Evolutionary conservation across 2,113 vertebrate genomes (phyloP), one percentile per base, ranked within the genome.

Genomic region (Burhinus oedicnemus): DNA sequence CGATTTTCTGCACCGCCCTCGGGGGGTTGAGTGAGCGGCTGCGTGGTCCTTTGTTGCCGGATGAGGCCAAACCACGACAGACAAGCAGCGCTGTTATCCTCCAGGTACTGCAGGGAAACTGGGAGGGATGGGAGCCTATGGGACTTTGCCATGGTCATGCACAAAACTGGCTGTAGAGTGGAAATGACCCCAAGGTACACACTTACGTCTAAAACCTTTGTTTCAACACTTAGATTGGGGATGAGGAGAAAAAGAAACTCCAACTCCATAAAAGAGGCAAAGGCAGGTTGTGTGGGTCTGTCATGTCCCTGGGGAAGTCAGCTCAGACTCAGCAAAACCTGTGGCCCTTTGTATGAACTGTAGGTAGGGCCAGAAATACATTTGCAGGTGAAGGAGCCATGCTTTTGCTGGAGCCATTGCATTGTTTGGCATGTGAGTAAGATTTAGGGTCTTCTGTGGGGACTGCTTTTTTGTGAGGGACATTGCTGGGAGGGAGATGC

Each of bases 141-240:
- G 76, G 52, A 52, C 72, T 47, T 71, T 30, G 6, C 20, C 8
- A 6, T 23, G 38, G 47, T 16, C 83, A 57, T 1, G 1, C 42
- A 54, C 0, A 0, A 29, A 54, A 44, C 5, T 11, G 29, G 8
- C 12, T 69, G 26, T 7, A 27, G 22, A 26, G 15, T 16, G 12
- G 52, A 91, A 87, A 42, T 15, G 1, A 71, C 32, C 26, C 65
- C 52, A n/a, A 68, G 18, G 7, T 14, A 55, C n/a, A 72, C 44
- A 65, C 8, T 30, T n/a, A 18, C 0, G 1, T 29, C 64, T 66
- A 36, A 83, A 70, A 60, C 29, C 30, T 60, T 88, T 77, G 34
- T 55, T 95, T 47, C 32, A 45, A 6, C 17, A 17, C 21, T 69
- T 55, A 57, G 8, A 9, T 55, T 8, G 7, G 32, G 5, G 13